Base-by-base conservation (phyloP, 2,888 invertebrate species). In the Thyatira batis region DNA sequence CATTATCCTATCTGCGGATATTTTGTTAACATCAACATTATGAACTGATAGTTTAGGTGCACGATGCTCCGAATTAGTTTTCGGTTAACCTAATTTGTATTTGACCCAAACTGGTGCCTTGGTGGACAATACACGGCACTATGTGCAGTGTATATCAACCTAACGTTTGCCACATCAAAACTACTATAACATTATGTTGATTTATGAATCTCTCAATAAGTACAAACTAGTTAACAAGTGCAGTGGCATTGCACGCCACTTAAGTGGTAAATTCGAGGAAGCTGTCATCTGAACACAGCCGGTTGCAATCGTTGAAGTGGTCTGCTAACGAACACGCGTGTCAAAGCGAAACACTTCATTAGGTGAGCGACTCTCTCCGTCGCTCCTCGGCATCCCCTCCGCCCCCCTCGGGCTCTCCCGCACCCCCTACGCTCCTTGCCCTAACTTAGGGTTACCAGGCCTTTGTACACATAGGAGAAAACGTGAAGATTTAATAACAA, bases 261-360 rank as follows among this genome's bases (percentile, higher is more conserved):
- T 88, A 86, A 88, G 90, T 89, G 86, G 82, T 88, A 88, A 89
- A 89, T 85, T 87, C 78, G 85, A 87, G 86, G 86, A 84, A 88
- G 85, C 83, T 88, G 88, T 86, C 89, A 88, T 84, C 85, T 87
- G 89, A 87, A 81, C 86, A 83, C 79, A 83, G 79, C 80, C 83
- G 83, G 85, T 78, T 75, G 81, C 82, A 73, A 83, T 80, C 74
- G 76, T 73, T 86, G 80, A 81, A 91, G 90, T 89, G 88, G 89
- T 89, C 84, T 82, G 89, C 89, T 91, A 91, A 91, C 90, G 90
- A 92, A 91, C 87, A 86, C 88, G 89, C 89, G 89, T 89, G 89
- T 90, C 91, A 92, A 91, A 91, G 89, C 89, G 87, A 89, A 85
- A 88, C 89, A 89, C 91, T 92, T 91, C 90, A 92, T 91, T 92